A percentile compares a stretch with the other conserved stretches of the same genome.
phyloP scores from a whole-genome alignment of 1,140 invertebrate species.

The Drosophila mojavensis region DNA sequence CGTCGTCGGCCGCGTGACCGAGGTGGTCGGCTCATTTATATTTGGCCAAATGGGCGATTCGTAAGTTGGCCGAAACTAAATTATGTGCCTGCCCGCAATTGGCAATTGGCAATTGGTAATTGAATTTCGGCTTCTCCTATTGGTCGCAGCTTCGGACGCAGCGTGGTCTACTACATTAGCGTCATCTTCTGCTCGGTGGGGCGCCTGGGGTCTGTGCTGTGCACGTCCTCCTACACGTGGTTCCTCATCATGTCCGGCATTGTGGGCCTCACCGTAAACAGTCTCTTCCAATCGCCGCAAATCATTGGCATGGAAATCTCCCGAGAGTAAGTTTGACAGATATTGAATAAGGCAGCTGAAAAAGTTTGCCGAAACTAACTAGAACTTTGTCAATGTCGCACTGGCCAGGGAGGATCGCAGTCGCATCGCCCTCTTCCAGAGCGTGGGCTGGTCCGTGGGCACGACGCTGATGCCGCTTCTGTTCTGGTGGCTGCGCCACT shows the following conservation, averaged over 20 bases:
- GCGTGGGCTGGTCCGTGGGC: constrained; percentile 85
- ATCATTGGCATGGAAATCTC: constrained; percentile 85
- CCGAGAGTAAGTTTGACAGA: constrained; percentile 75
- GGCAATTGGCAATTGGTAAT: constrained; percentile 51
- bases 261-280: constrained; percentile 84
- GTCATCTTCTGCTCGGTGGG: constrained; percentile 83
- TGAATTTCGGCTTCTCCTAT: constrained; percentile 58
- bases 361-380: constrained; percentile 60
- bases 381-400: background rate
- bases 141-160: constrained; percentile 84
- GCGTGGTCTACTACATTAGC: constrained; percentile 84
- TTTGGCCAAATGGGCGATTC: constrained; percentile 85
- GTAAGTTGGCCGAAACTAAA: constrained; percentile 83
- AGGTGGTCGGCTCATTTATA: constrained; percentile 85
- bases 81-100: constrained; percentile 44
- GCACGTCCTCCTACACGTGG: constrained; percentile 83
- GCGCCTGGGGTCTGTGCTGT: constrained; percentile 83
- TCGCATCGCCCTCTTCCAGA: constrained; percentile 84
- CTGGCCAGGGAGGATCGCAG: constrained; percentile 81
- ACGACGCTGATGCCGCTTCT: constrained; percentile 85
- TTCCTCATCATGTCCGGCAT: constrained; percentile 84
- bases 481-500: constrained; percentile 86
- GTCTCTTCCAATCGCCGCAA: constrained; percentile 85
- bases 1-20: constrained; percentile 85
- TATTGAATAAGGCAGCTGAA: background rate